Evolutionary conservation across 2,888 invertebrate genomes (phyloP).

Genomic region (Lasioglossum leucozonium): DNA sequence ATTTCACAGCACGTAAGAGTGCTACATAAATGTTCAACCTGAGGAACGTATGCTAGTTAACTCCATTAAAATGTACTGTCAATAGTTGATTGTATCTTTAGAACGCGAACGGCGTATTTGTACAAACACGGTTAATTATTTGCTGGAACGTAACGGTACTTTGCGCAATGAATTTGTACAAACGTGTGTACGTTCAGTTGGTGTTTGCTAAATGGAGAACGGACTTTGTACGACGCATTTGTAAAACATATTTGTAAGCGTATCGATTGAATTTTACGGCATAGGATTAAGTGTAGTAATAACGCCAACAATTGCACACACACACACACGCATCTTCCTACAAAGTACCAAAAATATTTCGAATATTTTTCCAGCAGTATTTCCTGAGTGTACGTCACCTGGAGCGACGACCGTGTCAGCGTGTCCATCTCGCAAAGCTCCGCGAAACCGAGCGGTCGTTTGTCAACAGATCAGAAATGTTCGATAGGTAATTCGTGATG

Average conservation of each 20-base stretch:
- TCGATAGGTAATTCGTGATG: constrained; percentile 1
- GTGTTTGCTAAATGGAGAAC: neutral
- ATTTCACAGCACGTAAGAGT: neutral
- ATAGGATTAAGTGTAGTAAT: neutral
- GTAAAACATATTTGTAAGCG: neutral
- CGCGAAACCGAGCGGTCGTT: neutral
- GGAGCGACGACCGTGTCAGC: neutral
- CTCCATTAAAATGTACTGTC: neutral
- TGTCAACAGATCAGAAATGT: constrained; percentile 31
- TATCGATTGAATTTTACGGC: too few species aligned
- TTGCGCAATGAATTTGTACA: neutral
- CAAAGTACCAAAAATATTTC: neutral
- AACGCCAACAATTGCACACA: neutral
- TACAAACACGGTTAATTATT: neutral
- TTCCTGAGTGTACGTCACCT: neutral
- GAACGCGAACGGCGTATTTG: neutral
- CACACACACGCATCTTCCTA: neutral
- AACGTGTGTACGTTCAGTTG: neutral
- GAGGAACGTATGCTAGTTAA: neutral
- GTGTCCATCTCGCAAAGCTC: neutral
- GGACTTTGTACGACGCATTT: neutral
- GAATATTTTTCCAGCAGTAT: neutral
- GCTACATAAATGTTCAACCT: neutral
- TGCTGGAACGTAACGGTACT: neutral
- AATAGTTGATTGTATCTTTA: neutral